Conservation (phyloP, 2,113 vertebrate species). For the Xerus inauris region DNA sequence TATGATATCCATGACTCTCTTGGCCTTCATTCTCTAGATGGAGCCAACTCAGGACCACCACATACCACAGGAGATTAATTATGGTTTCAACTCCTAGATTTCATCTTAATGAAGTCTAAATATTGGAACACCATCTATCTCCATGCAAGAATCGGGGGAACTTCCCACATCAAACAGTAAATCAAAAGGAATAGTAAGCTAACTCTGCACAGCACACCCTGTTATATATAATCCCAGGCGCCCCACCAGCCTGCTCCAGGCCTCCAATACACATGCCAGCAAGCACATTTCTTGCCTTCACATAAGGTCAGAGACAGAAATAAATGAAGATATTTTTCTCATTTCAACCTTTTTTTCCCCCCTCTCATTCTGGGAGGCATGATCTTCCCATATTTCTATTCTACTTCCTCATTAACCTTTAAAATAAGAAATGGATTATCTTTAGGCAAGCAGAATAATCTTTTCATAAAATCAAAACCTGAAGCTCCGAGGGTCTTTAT, state of each 20-base stretch:
- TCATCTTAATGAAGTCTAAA: neutral
- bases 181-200: neutral
- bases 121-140: neutral
- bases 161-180: neutral
- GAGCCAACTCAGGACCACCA: neutral
- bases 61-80: neutral
- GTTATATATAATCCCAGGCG: neutral
- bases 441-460: neutral
- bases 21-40: neutral
- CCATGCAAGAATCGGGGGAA: neutral
- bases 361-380: neutral
- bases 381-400: neutral
- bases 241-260: neutral
- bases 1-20: neutral
- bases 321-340: neutral
- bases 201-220: neutral
- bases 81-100: neutral
- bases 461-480: slow-evolving; percentile 10
- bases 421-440: neutral
- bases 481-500: neutral
- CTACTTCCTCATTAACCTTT: neutral
- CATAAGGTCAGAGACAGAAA: neutral
- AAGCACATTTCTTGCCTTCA: neutral
- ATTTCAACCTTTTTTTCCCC: neutral
- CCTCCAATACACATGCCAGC: neutral